A percentile compares a stretch with the other conserved stretches of the same genome.
Conservation (phyloP, 2,113 vertebrate species). For the Percopsis transmontana region DNA sequence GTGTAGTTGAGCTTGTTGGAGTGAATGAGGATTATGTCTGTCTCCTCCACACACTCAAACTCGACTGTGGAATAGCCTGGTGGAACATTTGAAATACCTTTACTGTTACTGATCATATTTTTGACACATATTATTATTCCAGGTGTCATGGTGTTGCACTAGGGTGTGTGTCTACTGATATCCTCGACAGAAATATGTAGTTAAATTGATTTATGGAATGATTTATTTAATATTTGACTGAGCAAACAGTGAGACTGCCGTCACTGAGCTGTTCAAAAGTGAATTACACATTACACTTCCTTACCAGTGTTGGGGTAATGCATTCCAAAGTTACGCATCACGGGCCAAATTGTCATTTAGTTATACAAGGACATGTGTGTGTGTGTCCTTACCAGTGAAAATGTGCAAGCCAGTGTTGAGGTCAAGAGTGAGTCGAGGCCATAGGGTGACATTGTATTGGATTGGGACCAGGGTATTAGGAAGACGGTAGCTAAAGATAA, state of each 20-base stretch:
- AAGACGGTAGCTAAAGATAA: constrained; percentile 66
- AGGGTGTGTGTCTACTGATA: too few species aligned
- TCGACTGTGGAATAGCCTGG: constrained; percentile 70
- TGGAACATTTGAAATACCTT: neutral
- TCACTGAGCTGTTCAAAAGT: neutral
- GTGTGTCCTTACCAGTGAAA: constrained; percentile 77
- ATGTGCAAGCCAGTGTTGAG: constrained; percentile 63
- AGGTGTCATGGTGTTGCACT: too few species aligned
- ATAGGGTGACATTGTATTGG: constrained; percentile 78
- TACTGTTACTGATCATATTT: too few species aligned
- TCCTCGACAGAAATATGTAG: too few species aligned
- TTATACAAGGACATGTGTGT: too few species aligned
- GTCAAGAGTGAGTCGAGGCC: constrained; percentile 72
- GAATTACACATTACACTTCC: neutral
- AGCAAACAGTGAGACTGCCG: neutral
- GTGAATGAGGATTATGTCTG: constrained; percentile 86
- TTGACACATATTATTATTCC: too few species aligned
- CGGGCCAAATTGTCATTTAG: too few species aligned
- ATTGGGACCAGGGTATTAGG: constrained; percentile 67
- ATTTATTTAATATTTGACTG: neutral
- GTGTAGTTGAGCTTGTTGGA: constrained; percentile 87
- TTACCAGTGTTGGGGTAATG: too few species aligned
- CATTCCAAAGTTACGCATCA: too few species aligned
- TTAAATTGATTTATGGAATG: too few species aligned
- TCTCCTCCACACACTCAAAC: constrained; percentile 77